Evolutionary conservation across 2,797 vertebrate species (phyloP), one percentile per base, ranked within the genome.

Genomic region (Chloroceryle amazona): DNA sequence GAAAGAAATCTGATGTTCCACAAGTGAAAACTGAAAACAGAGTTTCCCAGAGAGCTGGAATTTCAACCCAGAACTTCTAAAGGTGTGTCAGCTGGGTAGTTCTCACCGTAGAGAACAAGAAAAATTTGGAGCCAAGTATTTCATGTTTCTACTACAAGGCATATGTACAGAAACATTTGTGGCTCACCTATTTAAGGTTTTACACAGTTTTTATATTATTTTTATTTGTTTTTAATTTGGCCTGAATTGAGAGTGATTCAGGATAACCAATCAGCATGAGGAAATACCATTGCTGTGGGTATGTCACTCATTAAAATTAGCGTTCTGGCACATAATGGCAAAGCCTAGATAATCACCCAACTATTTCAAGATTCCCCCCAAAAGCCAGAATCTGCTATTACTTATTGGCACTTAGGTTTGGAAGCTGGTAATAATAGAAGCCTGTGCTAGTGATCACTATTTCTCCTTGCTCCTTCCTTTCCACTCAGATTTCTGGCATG

Each of bases 391-490:
- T 57, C 10, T 74, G 17, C 49, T 84, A 13, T 46, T 79, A 22
- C 9, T 79, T 83, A 42, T 1, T 89, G 25, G 47, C 5, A 11
- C 8, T 60, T 22, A 15, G 11, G 11, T 76, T 87, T 75, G 46
- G 67, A 85, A 39, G 19, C 7, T 75, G 15, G 9, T 68, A 63
- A 29, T 49, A 75, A 75, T 1, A 65, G 22, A 74, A 33, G 31
- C 15, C 23, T 35, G 21, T 61, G 18, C 7, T 42, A 17, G 10
- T 46, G 18, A 41, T n/a, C 12, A 33, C 9, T 46, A 3, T 47
- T 80, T 73, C 14, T 55, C 12, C 17, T 26, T 0, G 0, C 3
- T 65, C 10, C 10, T 70, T 44, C 41, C 14, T 51, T 63, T 18
- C 19, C 17, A 7, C 6, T 46, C 37, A 19, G 47, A 72, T 58